Evolutionary conservation across 2,888 invertebrate species (phyloP), one percentile per base, ranked within the genome.

Genomic region (Mimumesa dahlbomi): DNA sequence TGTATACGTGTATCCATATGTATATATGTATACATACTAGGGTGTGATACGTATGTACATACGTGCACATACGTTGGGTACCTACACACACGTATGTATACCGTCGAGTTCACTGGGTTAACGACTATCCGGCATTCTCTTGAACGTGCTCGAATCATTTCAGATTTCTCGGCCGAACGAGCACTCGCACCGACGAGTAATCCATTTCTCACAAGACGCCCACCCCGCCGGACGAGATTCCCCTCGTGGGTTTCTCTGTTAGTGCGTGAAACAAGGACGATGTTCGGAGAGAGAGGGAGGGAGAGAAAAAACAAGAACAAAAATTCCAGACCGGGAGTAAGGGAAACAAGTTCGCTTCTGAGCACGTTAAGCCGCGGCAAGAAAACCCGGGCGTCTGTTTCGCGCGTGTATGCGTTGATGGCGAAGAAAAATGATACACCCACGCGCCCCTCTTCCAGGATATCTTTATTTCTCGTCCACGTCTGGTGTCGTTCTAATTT

Each of bases 41-140:
- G n/a, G n/a, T n/a, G n/a, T n/a, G n/a, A n/a, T n/a, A n/a, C n/a
- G n/a, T n/a, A n/a, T 14, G 7, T 7, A 29, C 16, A 22, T 25
- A 59, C 29, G 25, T n/a, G 36, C 2, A 29, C 7, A 2, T 13
- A 25, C 11, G 11, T 2, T 25, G 4, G 46, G 19, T 14, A 21
- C 13, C 31, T 13, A 36, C 2, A 36, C 18, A 34, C 40, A 65
- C 31, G 29, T 13, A 42, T 7, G 16, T n/a, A 25, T 18, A n/a
- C 29, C 29, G n/a, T 40, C 34, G 57, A 67, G 70, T 70, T 79
- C 68, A 77, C 59, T 79, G 48, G 75, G 72, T 77, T 71, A 76
- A 77, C 42, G 57, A 65, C 57, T 68, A 57, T 31, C 25, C 46
- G 34, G 31, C 54, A 53, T 58, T 66, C 63, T 45, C 19, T 25